phyloP scores from a whole-genome alignment of 2,888 invertebrate genomes.

The Geotrupes spiniger region DNA sequence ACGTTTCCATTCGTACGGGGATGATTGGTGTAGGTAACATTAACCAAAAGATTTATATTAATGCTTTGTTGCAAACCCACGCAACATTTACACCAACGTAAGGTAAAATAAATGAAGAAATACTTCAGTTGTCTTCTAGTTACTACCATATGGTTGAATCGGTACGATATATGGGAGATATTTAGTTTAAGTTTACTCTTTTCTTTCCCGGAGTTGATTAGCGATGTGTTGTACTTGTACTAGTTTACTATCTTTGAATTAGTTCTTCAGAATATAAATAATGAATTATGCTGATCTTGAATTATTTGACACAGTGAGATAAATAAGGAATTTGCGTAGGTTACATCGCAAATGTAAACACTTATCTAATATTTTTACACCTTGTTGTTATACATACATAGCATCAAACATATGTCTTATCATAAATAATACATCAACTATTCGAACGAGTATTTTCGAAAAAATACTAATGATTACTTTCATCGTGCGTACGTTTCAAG shows the following conservation, averaged over 20 bases:
- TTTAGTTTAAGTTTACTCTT: slow-evolving; percentile 8
- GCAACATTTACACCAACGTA: slow-evolving; percentile 30
- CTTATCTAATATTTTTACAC: slow-evolving; percentile 12
- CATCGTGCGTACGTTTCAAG: too few relatives aligned
- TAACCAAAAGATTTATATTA: slow-evolving; percentile 30
- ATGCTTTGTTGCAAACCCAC: slow-evolving; percentile 30
- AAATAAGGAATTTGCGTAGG: slow-evolving; percentile 31
- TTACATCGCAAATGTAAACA: slow-evolving; percentile 9
- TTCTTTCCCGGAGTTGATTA: slow-evolving; percentile 7
- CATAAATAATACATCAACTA: too few relatives aligned
- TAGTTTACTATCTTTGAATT: slow-evolving; percentile 6
- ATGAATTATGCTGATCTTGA: slow-evolving; percentile 29
- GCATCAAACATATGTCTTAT: slow-evolving; percentile 4
- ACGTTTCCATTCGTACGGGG: slow-evolving; percentile 13
- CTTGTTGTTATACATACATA: slow-evolving; percentile 5
- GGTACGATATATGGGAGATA: slow-evolving; percentile 23
- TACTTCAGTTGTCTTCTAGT: slow-evolving; percentile 25
- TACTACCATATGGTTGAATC: slow-evolving; percentile 28
- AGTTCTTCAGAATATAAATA: slow-evolving; percentile 27
- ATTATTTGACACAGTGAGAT: slow-evolving; percentile 30
- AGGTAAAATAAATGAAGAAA: slow-evolving; percentile 29
- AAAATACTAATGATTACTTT: too few relatives aligned
- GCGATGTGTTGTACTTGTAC: slow-evolving; percentile 2
- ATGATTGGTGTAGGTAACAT: slow-evolving; percentile 28
- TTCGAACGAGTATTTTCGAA: too few relatives aligned